A percentile compares a stretch with the other conserved stretches of the same genome.
phyloP scores from a whole-genome alignment of 2,888 invertebrate species.

The Cephus sareptanus region DNA sequence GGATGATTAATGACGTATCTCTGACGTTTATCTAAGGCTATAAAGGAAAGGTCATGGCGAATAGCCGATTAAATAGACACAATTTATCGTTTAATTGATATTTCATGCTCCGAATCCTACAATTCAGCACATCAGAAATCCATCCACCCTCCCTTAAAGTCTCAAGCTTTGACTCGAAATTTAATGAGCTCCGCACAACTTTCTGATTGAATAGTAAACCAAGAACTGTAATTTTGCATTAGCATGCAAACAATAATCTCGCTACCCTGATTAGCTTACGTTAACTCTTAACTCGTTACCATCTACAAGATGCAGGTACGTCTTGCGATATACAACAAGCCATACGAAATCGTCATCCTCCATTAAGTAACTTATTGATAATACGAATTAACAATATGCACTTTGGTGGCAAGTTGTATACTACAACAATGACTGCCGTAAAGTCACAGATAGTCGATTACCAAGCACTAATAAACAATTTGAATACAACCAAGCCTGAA shows the following conservation, averaged over 20 bases:
- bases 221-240: slow-evolving; percentile 37
- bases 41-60: background rate
- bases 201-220: slow-evolving; percentile 36
- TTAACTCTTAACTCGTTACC: slow-evolving; percentile 30
- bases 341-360: background rate
- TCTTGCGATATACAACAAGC: background rate
- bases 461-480: background rate
- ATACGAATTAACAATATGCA: background rate
- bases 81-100: background rate
- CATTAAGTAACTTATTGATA: background rate
- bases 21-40: background rate
- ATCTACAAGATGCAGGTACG: background rate
- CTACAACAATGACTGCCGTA: background rate
- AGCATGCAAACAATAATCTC: slow-evolving; percentile 37
- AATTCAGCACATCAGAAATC: background rate
- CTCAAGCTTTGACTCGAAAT: background rate
- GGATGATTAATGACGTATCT: background rate
- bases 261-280: slow-evolving; percentile 25
- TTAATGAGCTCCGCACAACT: slow-evolving; percentile 26
- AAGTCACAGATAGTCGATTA: background rate
- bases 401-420: background rate
- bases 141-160: background rate
- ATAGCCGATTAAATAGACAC: background rate
- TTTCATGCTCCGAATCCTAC: background rate
- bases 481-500: background rate